A percentile compares a stretch with the other conserved stretches of the same genome.
phyloP scores from a whole-genome alignment of 2,113 vertebrate species.

The Ailuropoda melanoleuca region DNA sequence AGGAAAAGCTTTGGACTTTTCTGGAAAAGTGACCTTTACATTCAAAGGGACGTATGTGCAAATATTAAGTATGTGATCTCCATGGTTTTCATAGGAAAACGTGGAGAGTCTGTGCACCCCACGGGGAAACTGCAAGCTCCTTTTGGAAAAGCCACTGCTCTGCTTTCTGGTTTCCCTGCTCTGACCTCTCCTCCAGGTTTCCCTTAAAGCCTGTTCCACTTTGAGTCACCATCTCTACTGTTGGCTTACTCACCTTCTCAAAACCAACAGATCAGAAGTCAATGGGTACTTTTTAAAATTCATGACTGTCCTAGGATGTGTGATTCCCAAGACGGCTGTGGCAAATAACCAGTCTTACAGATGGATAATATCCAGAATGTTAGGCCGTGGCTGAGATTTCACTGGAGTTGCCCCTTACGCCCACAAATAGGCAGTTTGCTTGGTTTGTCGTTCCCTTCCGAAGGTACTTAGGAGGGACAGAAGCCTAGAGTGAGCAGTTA shows the following conservation, averaged over 20 bases:
- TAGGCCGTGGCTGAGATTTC: conserved; percentile 51
- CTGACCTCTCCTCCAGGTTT: conserved; percentile 28
- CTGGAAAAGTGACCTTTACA: not conserved
- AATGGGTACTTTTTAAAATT: conserved; percentile 65
- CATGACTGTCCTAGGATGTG: conserved; percentile 50
- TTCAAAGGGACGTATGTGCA: not conserved
- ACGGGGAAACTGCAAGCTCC: not conserved
- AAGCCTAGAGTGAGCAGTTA: conserved; percentile 51
- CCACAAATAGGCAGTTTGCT: conserved; percentile 57
- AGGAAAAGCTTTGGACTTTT: not conserved
- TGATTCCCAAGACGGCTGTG: conserved; percentile 54
- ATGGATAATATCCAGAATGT: conserved; percentile 24
- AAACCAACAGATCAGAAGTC: conserved; percentile 63
- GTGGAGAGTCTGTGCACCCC: not conserved
- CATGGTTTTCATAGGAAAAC: not conserved
- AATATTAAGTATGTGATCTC: not conserved
- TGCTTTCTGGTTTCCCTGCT: not conserved
- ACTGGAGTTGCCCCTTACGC: conserved; percentile 9
- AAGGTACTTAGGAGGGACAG: conserved; percentile 56
- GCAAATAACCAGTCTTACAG: conserved; percentile 33
- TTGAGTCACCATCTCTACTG: not conserved
- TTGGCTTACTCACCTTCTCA: conserved; percentile 59
- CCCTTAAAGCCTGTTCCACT: conserved; percentile 15
- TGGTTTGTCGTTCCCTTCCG: conserved; percentile 43
- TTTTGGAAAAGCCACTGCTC: not conserved